Base-by-base conservation (phyloP, 2,113 vertebrate species). In the Cyanocitta stelleri region DNA sequence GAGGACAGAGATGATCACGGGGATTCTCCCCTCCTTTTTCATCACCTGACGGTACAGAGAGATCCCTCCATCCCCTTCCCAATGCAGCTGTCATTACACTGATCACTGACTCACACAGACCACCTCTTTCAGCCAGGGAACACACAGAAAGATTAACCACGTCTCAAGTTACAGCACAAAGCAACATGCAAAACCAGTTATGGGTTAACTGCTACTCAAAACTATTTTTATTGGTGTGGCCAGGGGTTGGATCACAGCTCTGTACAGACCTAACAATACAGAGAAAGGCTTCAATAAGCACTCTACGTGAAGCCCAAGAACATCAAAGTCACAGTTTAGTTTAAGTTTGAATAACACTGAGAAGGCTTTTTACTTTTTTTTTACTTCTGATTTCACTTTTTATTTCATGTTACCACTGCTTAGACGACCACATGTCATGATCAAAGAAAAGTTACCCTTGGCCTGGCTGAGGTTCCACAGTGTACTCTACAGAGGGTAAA, bases 301-400 rank as follows among this genome's bases (percentile, higher is more conserved):
- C 76, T 55, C 48, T 30, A 29, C 33, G 3, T 20, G 61, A 64
- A 93, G 78, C 68, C 61, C 61, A 73, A 64, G 32, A 86, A 95
- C 68, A 87, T 76, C 80, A 85, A 77, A 95, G 80, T 71, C 58
- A 83, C 21, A 71, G 33, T 39, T 89, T n/a, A 23, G 59, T 87
- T 92, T 49, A 87, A 83, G 82, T 68, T 21, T 61, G 39, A 90
- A 62, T 48, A 48, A 68, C 4, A 21, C 7, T 76, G 54, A 74
- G 81, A 79, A n/a, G 10, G 39, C 13, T 63, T 85, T 89, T 67
- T 23, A 35, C 21, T 52, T 63, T 94, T 64, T 41, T 32, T 35
- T 46, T 15, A 80, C n/a, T 90, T 82, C 39, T 35, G 62, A 72
- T 94, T 93, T 93, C 56, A 68, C 79, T 88, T 92, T 44, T 95